These are phyloP conservation scores for Drosophila lacertosa DNA, from an alignment of 1,140 invertebrate species.

Conservation along the genomic window DNA sequence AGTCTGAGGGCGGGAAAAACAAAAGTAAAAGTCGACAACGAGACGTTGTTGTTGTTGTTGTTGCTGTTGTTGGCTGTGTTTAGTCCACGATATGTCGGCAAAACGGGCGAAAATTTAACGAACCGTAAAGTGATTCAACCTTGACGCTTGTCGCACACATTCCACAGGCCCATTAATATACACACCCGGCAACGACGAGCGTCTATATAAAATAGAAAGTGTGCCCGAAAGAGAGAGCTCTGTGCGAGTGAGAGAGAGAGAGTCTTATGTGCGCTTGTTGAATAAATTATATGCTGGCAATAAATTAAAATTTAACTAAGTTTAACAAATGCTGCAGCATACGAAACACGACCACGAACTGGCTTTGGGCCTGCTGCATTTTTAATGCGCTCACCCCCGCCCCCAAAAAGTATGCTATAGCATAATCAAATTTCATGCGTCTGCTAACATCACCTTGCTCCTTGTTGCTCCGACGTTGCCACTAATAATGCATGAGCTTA, in stretches of 20 bases:
- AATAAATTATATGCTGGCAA: constrained; percentile 68
- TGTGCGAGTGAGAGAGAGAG: constrained; percentile 9
- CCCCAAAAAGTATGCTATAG: constrained; percentile 45
- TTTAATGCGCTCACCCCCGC: too few relatives aligned
- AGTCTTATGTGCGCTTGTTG: constrained; percentile 42
- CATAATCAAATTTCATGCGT: constrained; percentile 35
- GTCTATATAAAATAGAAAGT: not conserved
- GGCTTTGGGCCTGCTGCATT: constrained; percentile 20
- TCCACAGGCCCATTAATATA: constrained; percentile 47
- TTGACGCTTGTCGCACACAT: constrained; percentile 68
- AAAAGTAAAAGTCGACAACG: constrained; percentile 59
- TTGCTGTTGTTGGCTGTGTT: constrained; percentile 4
- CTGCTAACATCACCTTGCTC: constrained; percentile 10
- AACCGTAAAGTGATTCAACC: constrained; percentile 79
- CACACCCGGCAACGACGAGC: constrained; percentile 14
- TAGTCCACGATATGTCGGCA: constrained; percentile 21
- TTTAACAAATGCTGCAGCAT: constrained; percentile 36
- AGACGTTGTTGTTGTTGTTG: constrained; percentile 5
- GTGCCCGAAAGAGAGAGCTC: constrained; percentile 5
- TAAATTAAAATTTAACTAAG: constrained; percentile 74
- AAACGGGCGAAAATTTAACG: constrained; percentile 70
- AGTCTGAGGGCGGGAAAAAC: constrained; percentile 39
- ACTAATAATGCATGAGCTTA: constrained; percentile 17
- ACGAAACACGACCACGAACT: not conserved
- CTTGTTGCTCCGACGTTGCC: not conserved